Evolutionary conservation across 1,140 invertebrate species (phyloP).

Genomic region (Orchesella cincta): DNA sequence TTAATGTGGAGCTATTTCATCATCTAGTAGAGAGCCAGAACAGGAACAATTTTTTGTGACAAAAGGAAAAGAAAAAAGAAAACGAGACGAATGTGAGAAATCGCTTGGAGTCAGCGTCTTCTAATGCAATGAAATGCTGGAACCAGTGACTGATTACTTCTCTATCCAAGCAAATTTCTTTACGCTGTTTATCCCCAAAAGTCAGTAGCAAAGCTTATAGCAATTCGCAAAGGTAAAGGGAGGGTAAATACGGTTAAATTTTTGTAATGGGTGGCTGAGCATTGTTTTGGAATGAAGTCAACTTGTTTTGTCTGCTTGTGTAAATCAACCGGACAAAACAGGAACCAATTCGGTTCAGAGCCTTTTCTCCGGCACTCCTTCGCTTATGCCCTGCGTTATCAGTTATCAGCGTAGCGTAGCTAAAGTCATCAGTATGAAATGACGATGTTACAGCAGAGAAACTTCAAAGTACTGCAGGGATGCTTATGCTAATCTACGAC

Average conservation of each 20-base stretch:
- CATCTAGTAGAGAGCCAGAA: background rate
- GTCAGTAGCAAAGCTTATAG: no score
- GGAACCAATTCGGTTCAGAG: no score
- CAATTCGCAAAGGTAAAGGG: no score
- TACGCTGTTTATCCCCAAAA: no score
- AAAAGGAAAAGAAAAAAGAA: background rate
- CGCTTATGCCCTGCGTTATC: background rate
- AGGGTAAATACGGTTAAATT: no score
- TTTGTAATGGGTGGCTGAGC: background rate
- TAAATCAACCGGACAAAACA: background rate
- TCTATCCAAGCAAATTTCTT: no score
- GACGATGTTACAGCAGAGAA: background rate
- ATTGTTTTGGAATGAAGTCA: conserved; percentile 1
- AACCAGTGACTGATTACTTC: no score
- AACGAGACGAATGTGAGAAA: conserved; percentile 11
- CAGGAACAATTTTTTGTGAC: background rate
- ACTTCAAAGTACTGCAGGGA: background rate
- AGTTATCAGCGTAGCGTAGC: background rate
- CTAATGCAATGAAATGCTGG: no score
- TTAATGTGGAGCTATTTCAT: background rate
- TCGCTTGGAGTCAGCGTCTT: background rate
- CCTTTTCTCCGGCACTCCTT: no score
- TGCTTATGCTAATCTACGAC: background rate
- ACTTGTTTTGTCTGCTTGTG: background rate
- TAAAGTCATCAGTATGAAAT: background rate